Base-by-base conservation (phyloP, 2,888 invertebrate genomes). In the Leptothorax acervorum region DNA sequence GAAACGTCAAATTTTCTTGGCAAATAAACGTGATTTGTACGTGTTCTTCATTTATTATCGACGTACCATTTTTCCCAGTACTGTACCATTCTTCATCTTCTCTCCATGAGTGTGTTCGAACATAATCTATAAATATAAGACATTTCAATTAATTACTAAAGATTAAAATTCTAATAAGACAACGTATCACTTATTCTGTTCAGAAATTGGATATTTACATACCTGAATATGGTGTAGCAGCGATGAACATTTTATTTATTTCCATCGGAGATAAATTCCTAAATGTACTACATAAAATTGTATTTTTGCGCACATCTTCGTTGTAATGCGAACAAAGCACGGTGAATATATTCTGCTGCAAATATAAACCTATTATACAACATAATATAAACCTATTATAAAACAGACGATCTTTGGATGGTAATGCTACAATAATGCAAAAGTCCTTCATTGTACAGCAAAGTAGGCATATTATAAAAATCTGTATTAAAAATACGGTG, bases 251-350 rank as follows among this genome's bases (percentile, higher is more conserved):
- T 87, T 96, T 95, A 93, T 97, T 96, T 87, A 98, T 90, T 93
- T 99, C 98, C 93, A 96, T 96, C 39, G 97, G 96, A 6, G 98
- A 97, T 70, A 98, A 90, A 94, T 97, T 96, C 90, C 97, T 96
- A 87, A 98, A 96, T 83, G 97, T 96, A 71, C 96, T 96, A 93
- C 99, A 98, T 62, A 97, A 97, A 94, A 98, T 98, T 88, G 96
- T 95, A 87, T 95, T 95, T 85, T 94, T 92, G 70, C 93, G 94
- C 5, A 81, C 81, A 31, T 66, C 78, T 89, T 88, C 84, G 82
- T 89, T 88, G 70, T 89, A 91, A 66, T 92, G 23, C 23, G 95
- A 57, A 96, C 23, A 0, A 92, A 73, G 96, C 95, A 86, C 93
- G 95, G 85, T 97, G 96, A 68, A 98, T 96, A 93, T 97, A 95